Conservation (phyloP, 2,113 vertebrate species). For the Pituophis catenifer region DNA sequence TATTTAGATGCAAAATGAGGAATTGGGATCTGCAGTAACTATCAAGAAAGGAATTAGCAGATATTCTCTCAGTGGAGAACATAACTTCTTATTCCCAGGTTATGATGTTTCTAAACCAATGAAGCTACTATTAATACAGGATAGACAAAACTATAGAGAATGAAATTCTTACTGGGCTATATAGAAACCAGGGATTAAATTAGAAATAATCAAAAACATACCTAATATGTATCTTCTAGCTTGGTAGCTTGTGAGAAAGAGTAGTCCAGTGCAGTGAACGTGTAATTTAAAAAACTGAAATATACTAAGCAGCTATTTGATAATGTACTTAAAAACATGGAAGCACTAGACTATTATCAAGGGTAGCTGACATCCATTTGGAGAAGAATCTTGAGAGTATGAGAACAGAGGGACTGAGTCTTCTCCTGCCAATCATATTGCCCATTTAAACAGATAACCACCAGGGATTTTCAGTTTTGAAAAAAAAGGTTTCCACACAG, state of each 20-base stretch:
- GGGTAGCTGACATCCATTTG: background rate
- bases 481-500: background rate
- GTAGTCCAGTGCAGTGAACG: background rate
- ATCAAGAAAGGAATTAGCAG: background rate
- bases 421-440: background rate
- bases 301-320: background rate
- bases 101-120: background rate
- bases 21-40: background rate
- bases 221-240: background rate
- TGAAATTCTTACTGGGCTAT: background rate
- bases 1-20: background rate
- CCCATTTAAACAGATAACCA: background rate
- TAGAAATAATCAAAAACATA: background rate
- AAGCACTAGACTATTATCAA: background rate
- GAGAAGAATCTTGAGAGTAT: background rate
- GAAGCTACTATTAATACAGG: background rate
- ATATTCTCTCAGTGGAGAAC: background rate
- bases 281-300: background rate
- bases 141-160: background rate
- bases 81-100: background rate
- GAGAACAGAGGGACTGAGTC: background rate
- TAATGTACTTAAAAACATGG: background rate
- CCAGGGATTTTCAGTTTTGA: background rate
- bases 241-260: background rate
- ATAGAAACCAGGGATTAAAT: background rate